These are phyloP conservation scores for Pachyramphus minor DNA, from an alignment of 2,113 vertebrate genomes.

Conservation along the genomic window DNA sequence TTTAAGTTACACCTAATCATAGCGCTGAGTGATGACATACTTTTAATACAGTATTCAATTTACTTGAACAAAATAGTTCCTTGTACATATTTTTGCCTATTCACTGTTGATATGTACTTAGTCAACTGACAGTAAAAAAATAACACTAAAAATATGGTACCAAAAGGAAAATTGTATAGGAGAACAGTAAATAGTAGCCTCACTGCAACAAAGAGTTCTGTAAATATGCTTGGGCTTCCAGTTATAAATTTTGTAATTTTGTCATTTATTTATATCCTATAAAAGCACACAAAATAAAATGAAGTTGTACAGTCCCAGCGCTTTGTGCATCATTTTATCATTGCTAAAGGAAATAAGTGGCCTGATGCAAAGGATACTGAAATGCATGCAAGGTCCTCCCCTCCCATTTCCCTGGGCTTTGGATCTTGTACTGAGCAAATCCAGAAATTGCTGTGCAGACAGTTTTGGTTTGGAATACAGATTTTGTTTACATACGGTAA, in stretches of 20 bases:
- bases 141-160: constrained; percentile 86
- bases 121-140: constrained; percentile 77
- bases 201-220: constrained; percentile 86
- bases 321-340: constrained; percentile 48
- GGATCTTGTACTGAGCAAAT: neutral
- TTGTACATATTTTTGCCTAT: constrained; percentile 98
- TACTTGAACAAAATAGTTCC: constrained; percentile 88
- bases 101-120: constrained; percentile 97
- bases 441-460: neutral
- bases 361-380: neutral
- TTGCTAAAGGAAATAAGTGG: neutral
- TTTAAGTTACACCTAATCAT: constrained; percentile 85
- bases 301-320: constrained; percentile 85
- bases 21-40: constrained; percentile 86
- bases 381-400: neutral
- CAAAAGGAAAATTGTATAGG: constrained; percentile 84
- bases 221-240: constrained; percentile 99
- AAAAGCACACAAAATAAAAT: constrained; percentile 98
- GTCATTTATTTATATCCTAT: constrained; percentile 99
- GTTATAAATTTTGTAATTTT: constrained; percentile 98
- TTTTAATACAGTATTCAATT: constrained; percentile 94
- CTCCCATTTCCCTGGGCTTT: neutral
- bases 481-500: neutral
- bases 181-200: constrained; percentile 80
- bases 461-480: neutral